These are phyloP conservation scores for Muntiacus reevesi DNA, from an alignment of 2,113 vertebrate species.

Conservation along the genomic window DNA sequence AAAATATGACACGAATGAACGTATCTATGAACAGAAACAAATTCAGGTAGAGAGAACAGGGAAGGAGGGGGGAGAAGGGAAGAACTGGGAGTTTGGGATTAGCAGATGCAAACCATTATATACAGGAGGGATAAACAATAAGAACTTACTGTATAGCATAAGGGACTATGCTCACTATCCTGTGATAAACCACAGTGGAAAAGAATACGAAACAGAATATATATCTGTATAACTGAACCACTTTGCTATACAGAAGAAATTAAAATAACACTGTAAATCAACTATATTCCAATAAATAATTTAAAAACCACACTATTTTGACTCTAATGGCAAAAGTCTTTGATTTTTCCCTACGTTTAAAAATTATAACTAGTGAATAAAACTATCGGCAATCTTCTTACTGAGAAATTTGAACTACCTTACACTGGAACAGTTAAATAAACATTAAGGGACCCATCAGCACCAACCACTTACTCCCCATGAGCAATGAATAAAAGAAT, in stretches of 20 bases:
- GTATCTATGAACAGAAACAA: neutral
- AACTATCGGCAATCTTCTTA: neutral
- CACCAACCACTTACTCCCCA: neutral
- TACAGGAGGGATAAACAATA: neutral
- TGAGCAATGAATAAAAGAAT: slow-evolving; percentile 43
- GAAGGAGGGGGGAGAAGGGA: neutral
- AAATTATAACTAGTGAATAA: slow-evolving; percentile 39
- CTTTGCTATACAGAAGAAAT: neutral
- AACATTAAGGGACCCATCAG: slow-evolving; percentile 34
- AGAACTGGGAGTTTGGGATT: neutral
- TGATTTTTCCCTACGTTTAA: slow-evolving; percentile 28
- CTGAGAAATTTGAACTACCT: slow-evolving; percentile 39
- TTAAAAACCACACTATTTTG: neutral
- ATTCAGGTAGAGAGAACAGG: neutral
- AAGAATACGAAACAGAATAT: neutral
- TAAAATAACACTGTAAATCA: neutral
- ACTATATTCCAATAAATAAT: neutral
- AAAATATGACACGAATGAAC: neutral
- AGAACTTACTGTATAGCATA: neutral
- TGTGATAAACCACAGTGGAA: neutral
- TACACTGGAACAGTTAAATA: slow-evolving; percentile 44
- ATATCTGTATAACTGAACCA: neutral
- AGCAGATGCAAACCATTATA: neutral
- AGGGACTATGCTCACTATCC: neutral
- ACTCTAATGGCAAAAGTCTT: neutral